A percentile compares a stretch with the other conserved stretches of the same genome.
Evolutionary conservation across 1,140 invertebrate genomes (phyloP).

Genomic region (Musca vetustissima): DNA sequence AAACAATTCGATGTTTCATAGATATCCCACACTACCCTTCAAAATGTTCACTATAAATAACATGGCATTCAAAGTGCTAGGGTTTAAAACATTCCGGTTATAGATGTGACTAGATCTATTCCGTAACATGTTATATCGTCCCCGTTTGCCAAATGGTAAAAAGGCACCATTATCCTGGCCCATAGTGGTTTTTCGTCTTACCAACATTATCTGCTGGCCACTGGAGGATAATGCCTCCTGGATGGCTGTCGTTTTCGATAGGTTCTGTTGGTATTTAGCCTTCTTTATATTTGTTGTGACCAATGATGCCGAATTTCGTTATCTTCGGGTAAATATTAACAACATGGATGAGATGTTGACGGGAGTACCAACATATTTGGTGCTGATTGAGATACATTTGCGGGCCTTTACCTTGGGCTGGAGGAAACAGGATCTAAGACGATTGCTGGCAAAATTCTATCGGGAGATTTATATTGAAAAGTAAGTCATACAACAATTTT

Average conservation of each 20-base stretch:
- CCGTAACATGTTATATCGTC: constrained; percentile 27
- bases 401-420: constrained; percentile 30
- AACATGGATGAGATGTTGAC: constrained; percentile 41
- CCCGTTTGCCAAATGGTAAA: constrained; percentile 38
- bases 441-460: constrained; percentile 40
- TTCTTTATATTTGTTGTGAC: constrained; percentile 36
- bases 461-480: constrained; percentile 41
- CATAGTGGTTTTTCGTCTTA: constrained; percentile 22
- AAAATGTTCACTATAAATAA: no score
- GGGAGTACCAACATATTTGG: constrained; percentile 44
- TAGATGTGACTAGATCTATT: no score
- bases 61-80: no score
- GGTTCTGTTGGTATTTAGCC: constrained; percentile 25
- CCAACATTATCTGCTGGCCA: constrained; percentile 46
- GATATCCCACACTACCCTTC: no score
- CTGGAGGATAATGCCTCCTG: constrained; percentile 31
- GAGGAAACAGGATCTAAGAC: constrained; percentile 27
- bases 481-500: not conserved
- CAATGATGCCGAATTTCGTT: constrained; percentile 45
- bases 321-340: constrained; percentile 31
- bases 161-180: constrained; percentile 41
- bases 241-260: constrained; percentile 29
- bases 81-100: no score
- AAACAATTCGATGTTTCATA: no score
- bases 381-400: constrained; percentile 43